A percentile compares a stretch with the other conserved stretches of the same genome.
Evolutionary conservation across 2,888 invertebrate genomes (phyloP).

Genomic region (Clostera curtula): DNA sequence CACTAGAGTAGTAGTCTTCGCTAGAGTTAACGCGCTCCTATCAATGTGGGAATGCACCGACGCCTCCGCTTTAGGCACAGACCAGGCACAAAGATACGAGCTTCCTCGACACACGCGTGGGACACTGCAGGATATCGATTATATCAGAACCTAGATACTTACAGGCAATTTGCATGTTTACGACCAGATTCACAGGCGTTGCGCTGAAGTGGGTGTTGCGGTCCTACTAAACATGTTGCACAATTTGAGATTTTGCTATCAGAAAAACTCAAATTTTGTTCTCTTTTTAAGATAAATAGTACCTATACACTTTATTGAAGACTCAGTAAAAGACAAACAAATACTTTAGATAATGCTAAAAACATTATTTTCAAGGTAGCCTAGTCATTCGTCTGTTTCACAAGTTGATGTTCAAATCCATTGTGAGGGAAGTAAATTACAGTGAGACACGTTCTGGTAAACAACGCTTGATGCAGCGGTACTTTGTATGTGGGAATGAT

Average conservation of each 20-base stretch:
- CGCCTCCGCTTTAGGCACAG: slow-evolving; percentile 14
- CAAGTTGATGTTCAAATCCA: no score
- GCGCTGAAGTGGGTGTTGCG: no score
- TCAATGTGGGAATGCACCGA: slow-evolving; percentile 24
- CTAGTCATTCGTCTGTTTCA: no score
- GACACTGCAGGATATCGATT: slow-evolving; percentile 38
- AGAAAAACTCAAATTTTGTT: no score
- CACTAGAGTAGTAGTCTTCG: no score
- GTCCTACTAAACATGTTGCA: no score
- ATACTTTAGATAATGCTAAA: no score
- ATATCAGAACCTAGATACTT: slow-evolving; percentile 20
- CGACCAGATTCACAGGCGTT: slow-evolving; percentile 10
- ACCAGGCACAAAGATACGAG: slow-evolving; percentile 33
- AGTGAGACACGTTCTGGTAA: slow-evolving; percentile 46
- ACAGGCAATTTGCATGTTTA: slow-evolving; percentile 14
- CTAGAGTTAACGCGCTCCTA: no score
- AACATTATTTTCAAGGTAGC: slow-evolving; percentile 1
- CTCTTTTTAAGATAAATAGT: no score
- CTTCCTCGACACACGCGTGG: slow-evolving; percentile 42
- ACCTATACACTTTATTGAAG: no score
- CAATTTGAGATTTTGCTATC: no score
- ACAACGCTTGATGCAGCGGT: slow-evolving; percentile 38
- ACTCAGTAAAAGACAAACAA: no score
- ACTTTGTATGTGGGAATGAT: slow-evolving; percentile 60
- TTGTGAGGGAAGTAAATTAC: slow-evolving; percentile 43